Conservation (phyloP, 2,113 vertebrate genomes). For the Microtus richardsoni region DNA sequence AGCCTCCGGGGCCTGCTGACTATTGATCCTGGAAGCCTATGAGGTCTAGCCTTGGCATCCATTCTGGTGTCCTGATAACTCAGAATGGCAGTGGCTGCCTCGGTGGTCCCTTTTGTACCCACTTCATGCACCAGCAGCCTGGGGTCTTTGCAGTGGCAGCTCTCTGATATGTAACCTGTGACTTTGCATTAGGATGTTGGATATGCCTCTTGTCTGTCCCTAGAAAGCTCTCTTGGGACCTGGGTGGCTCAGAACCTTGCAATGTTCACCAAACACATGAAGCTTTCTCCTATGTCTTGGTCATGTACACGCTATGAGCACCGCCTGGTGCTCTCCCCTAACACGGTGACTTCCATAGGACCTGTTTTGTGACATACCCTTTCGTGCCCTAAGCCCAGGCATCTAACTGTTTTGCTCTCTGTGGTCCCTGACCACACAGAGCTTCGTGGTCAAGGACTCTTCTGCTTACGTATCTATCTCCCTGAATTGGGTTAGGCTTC, state of each 20-base stretch:
- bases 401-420: neutral
- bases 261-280: neutral
- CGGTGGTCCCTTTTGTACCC: neutral
- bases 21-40: neutral
- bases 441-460: neutral
- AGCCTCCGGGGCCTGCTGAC: neutral
- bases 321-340: neutral
- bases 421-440: neutral
- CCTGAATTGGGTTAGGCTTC: neutral
- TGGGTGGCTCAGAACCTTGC: neutral
- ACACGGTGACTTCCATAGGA: neutral
- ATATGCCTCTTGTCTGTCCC: neutral
- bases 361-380: neutral
- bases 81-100: neutral
- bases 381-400: neutral
- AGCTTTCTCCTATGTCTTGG: neutral
- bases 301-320: rapidly evolving
- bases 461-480: neutral
- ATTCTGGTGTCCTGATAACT: neutral
- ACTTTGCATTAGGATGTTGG: neutral
- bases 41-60: neutral
- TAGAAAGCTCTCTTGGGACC: neutral
- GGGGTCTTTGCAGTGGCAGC: neutral
- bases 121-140: neutral
- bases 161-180: neutral